phyloP scores from a whole-genome alignment of 2,113 vertebrate species.

The Pterocles orientalis region DNA sequence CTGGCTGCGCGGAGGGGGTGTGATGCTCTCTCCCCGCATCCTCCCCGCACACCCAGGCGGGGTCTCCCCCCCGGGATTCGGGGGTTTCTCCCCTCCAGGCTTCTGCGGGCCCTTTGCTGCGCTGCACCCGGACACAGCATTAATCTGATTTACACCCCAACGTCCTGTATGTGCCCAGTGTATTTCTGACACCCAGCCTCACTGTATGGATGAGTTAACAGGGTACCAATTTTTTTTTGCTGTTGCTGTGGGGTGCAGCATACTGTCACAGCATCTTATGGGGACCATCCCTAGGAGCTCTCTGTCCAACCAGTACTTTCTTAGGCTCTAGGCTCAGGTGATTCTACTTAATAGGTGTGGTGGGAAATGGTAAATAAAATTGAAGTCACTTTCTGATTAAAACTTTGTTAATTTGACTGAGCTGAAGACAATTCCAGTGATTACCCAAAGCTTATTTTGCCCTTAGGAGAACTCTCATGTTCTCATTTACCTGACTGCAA shows the following conservation, averaged over 20 bases:
- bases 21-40: no score
- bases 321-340: not conserved
- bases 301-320: fast-evolving
- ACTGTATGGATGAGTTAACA: fast-evolving
- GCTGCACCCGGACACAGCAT: fast-evolving
- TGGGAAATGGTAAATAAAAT: not conserved
- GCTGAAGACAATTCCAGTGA: not conserved
- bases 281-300: fast-evolving
- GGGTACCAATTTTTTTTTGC: fast-evolving
- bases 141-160: fast-evolving
- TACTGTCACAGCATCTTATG: fast-evolving
- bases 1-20: not conserved
- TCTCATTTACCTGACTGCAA: not conserved
- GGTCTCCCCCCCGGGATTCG: not conserved
- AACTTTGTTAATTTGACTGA: not conserved
- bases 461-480: not conserved
- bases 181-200: fast-evolving
- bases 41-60: no score
- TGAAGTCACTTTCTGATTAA: not conserved
- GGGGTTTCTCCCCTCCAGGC: not conserved
- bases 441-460: not conserved
- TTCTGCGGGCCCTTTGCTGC: not conserved
- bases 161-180: fast-evolving
- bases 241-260: fast-evolving
- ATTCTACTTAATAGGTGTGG: not conserved